These are phyloP conservation scores for Melanostoma mellinum DNA, from an alignment of 2,888 invertebrate genomes.

Conservation along the genomic window DNA sequence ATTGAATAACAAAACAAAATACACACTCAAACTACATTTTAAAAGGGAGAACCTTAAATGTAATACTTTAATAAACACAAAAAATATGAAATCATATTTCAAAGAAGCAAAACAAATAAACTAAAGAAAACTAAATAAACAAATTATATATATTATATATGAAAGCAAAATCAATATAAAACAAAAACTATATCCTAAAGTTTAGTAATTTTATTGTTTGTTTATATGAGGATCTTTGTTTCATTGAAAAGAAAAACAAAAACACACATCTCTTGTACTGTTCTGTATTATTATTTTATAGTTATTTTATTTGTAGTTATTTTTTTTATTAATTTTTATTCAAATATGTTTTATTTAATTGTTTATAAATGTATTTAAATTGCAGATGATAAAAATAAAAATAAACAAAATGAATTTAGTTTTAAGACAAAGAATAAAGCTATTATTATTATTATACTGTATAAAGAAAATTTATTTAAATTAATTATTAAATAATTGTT, in stretches of 20 bases:
- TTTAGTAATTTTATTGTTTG: conserved; percentile 63
- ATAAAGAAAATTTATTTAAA: conserved; percentile 72
- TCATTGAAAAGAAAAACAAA: conserved; percentile 17
- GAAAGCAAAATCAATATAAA: conserved; percentile 39
- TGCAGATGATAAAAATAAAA: conserved; percentile 47
- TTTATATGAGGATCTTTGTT: conserved; percentile 37
- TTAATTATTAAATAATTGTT: conserved; percentile 71
- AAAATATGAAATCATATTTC: conserved; percentile 39
- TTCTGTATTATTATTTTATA: conserved; percentile 73
- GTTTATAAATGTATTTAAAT: conserved; percentile 72
- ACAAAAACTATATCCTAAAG: conserved; percentile 69
- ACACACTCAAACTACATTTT: conserved; percentile 46
- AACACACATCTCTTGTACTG: conserved; percentile 45
- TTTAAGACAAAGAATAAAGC: conserved; percentile 68
- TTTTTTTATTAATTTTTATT: conserved; percentile 10
- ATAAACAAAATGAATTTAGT: conserved; percentile 59
- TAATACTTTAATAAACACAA: conserved; percentile 22
- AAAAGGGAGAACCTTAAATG: conserved; percentile 24
- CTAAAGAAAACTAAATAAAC: conserved; percentile 64
- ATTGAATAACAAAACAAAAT: conserved; percentile 45
- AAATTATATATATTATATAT: conserved; percentile 73
- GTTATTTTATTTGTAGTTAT: conserved; percentile 50
- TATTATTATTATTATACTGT: conserved; percentile 65
- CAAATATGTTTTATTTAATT: conserved; percentile 58
- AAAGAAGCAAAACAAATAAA: conserved; percentile 62